Base-by-base conservation (phyloP, 2,113 vertebrate genomes). In the Menidia beryllina region DNA sequence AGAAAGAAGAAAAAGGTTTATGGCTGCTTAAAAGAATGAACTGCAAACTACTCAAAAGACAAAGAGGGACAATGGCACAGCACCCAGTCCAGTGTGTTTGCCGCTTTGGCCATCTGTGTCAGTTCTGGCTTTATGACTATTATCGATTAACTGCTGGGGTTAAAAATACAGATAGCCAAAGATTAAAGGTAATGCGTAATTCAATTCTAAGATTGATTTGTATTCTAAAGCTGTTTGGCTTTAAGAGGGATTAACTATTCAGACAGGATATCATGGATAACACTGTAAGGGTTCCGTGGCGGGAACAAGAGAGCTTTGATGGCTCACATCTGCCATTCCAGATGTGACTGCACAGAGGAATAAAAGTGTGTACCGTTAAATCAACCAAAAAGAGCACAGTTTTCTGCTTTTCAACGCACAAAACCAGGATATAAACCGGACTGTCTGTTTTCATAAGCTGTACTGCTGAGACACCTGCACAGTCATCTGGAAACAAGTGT, bases 231-330 rank as follows among this genome's bases (percentile, higher is more conserved):
- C 48, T 43, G 30, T 20, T 14, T 27, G 48, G 57, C 14, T 52
- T 30, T 57, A 21, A 54, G 24, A 48, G 14, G 36, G 39, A 47
- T 57, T 55, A 25, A 47, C 48, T 52, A 19, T 65, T 39, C 43
- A 75, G 41, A 20, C 3, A 5, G 17, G 43, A 62, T 56, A 26
- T 51, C 55, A 56, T 49, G 25, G 54, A 70, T 50, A 50, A 59
- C 7, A 64, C 9, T 14, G 34, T 23, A 12, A 62, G 38, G 54
- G 41, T 39, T 65, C 25, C 0, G 41, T 43, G 0, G 41, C 45
- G 45, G 60, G 23, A 48, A 30, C 12, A 20, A 38, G 2, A 48
- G 23, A 15, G 11, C 30, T 38, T 30, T 34, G 10, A 34, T 50
- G 45, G 36, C 21, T 74, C 24, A 53, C 20, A 53, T 26, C 30